phyloP scores from a whole-genome alignment of 1,140 invertebrate genomes.

The Pectinophora gossypiella region DNA sequence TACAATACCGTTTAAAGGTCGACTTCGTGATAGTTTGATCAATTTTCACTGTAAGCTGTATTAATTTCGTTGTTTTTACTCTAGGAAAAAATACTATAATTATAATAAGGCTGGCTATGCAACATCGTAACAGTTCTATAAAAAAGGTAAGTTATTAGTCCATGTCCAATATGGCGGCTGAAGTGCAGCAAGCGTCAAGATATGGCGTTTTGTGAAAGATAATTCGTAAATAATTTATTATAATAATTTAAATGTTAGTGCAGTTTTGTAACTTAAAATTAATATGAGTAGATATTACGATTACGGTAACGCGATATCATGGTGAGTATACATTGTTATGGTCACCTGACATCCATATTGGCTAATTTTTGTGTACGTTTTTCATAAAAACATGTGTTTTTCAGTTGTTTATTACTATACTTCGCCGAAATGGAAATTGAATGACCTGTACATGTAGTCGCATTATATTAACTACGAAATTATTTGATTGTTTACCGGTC shows the following conservation, averaged over 20 bases:
- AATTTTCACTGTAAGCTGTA: too few species aligned
- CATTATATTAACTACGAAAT: not conserved
- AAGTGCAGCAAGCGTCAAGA: constrained; percentile 58
- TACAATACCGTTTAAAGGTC: too few species aligned
- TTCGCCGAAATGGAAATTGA: not conserved
- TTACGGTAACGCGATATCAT: constrained; percentile 73
- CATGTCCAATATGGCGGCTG: constrained; percentile 67
- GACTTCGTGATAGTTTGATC: too few species aligned
- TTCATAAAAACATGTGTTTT: constrained; percentile 9
- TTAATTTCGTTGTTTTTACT: too few species aligned
- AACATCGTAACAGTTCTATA: too few species aligned
- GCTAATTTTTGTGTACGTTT: constrained; percentile 59
- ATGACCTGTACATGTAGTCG: not conserved
- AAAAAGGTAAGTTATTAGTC: constrained; percentile 46
- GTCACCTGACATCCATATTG: constrained; percentile 58
- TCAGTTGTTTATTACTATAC: not conserved
- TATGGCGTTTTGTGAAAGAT: constrained; percentile 61
- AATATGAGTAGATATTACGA: constrained; percentile 76
- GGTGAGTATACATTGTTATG: constrained; percentile 55
- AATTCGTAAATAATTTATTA: constrained; percentile 32
- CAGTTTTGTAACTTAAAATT: constrained; percentile 48
- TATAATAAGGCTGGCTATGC: too few species aligned
- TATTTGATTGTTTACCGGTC: not conserved
- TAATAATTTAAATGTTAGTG: constrained; percentile 41
- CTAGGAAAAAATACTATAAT: too few species aligned